phyloP scores from a whole-genome alignment of 2,797 vertebrate genomes.

The Megaceryle alcyon region DNA sequence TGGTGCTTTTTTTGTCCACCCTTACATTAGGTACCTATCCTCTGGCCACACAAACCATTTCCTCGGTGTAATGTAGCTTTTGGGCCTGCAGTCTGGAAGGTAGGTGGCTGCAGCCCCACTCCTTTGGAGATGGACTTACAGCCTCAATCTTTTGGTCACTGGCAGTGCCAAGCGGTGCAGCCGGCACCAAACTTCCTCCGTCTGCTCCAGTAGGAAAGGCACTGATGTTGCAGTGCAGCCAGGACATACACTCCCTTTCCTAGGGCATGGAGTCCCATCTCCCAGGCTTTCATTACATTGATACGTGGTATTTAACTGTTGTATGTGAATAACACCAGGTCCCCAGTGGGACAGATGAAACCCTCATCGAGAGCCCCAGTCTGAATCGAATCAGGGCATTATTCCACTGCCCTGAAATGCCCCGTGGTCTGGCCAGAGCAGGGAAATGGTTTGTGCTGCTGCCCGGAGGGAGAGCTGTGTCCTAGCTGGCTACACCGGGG shows the following conservation, averaged over 20 bases:
- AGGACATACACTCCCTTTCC: background rate
- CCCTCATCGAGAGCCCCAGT: background rate
- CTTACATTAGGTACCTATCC: background rate
- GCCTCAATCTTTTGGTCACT: fast-evolving
- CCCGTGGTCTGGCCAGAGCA: background rate
- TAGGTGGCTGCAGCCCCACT: background rate
- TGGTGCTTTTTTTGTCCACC: background rate
- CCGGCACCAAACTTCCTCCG: background rate
- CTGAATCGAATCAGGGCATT: background rate
- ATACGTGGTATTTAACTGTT: background rate
- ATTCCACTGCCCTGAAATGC: background rate
- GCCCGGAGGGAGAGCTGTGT: background rate
- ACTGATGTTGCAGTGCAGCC: background rate
- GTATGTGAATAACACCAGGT: background rate
- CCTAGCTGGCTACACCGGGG: background rate
- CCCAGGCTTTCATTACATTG: background rate
- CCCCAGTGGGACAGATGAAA: background rate
- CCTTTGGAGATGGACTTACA: background rate
- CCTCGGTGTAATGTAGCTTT: background rate
- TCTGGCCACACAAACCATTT: background rate
- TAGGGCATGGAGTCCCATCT: background rate
- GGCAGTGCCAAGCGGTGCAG: background rate
- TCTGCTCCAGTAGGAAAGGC: background rate
- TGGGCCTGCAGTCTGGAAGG: background rate
- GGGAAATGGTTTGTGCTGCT: background rate